Percentiles rank a stretch among this genome's conserved stretches.
Evolutionary conservation across 2,113 vertebrate genomes (phyloP).

Genomic region (Orcinus orca): DNA sequence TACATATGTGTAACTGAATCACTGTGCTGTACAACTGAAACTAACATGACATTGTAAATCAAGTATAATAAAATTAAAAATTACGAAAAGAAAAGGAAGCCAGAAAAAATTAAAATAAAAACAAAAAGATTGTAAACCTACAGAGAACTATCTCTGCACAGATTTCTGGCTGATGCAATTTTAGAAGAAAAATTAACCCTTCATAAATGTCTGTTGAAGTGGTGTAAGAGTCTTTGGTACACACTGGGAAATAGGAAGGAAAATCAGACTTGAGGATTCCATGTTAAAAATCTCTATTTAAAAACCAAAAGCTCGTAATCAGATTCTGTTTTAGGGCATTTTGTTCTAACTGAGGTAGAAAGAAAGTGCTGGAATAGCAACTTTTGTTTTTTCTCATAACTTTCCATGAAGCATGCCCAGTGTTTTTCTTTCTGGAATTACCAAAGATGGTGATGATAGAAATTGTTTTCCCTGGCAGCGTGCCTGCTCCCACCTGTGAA

Average conservation of each 20-base stretch:
- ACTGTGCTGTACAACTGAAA: neutral
- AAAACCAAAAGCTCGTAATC: neutral
- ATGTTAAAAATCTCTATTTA: neutral
- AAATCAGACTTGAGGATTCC: neutral
- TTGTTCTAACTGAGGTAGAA: neutral
- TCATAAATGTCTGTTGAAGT: neutral
- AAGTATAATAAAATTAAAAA: neutral
- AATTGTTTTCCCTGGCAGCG: neutral
- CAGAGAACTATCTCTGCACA: neutral
- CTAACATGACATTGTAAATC: neutral
- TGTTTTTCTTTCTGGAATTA: constrained; percentile 35
- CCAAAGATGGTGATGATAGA: constrained; percentile 3
- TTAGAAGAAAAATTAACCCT: neutral
- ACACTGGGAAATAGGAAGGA: neutral
- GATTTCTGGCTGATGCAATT: neutral
- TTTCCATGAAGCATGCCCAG: neutral
- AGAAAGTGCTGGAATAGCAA: constrained; percentile 15
- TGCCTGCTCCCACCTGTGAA: constrained; percentile 24
- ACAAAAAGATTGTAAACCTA: neutral
- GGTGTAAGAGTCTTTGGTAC: neutral
- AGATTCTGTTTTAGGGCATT: neutral
- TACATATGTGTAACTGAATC: neutral
- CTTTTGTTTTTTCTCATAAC: constrained; percentile 46
- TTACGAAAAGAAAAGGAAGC: neutral
- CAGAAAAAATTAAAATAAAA: neutral